phyloP scores from a whole-genome alignment of 2,113 vertebrate species.

The Azemiops feae region DNA sequence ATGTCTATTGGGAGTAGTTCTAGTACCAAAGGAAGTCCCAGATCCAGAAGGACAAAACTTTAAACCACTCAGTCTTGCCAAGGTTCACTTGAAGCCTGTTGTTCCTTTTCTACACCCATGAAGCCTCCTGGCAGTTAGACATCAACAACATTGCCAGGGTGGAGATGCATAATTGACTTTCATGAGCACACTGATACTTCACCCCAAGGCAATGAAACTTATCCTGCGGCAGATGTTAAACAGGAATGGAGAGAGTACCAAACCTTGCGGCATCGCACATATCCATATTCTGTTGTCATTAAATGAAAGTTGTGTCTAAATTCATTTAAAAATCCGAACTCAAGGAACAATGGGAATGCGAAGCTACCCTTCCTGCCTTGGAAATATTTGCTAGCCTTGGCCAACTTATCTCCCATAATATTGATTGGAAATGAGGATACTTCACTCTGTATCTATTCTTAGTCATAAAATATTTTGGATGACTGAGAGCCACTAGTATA shows the following conservation, averaged over 20 bases:
- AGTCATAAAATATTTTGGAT: neutral
- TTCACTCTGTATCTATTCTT: neutral
- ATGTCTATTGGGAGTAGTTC: neutral
- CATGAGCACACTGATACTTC: neutral
- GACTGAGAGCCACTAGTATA: neutral
- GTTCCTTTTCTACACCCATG: neutral
- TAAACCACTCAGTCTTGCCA: neutral
- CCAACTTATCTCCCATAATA: neutral
- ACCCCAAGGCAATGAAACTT: neutral
- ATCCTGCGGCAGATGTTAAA: neutral
- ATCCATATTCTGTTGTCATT: neutral
- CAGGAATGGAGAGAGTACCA: neutral
- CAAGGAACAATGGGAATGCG: neutral
- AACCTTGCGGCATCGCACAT: neutral
- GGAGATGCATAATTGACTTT: neutral
- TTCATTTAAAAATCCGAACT: neutral
- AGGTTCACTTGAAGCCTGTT: neutral
- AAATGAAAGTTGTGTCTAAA: neutral
- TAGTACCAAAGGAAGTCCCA: neutral
- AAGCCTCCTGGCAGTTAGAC: neutral
- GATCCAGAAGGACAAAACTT: neutral
- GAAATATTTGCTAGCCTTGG: neutral
- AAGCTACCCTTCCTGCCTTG: neutral
- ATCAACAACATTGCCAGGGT: neutral
- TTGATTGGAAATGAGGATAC: neutral